phyloP scores from a whole-genome alignment of 2,888 invertebrate species.

The Abscondita cerata region DNA sequence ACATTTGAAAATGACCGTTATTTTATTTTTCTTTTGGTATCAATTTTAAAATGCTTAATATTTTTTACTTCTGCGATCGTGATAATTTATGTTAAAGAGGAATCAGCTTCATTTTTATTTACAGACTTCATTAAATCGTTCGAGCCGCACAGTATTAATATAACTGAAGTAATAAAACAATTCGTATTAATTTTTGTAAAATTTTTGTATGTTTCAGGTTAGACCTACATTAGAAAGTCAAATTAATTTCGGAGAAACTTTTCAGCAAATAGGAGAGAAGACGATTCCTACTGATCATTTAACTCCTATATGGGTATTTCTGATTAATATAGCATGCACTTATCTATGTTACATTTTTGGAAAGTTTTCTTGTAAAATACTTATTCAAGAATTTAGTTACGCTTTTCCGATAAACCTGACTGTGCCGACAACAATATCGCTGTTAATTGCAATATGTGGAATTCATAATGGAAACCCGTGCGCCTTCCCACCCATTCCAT shows the following conservation, averaged over 20 bases:
- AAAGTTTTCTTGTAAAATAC: slow-evolving; percentile 87
- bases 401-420: slow-evolving; percentile 82
- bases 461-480: slow-evolving; percentile 72
- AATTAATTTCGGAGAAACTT: slow-evolving; percentile 44
- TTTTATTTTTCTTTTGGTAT: slow-evolving; percentile 74
- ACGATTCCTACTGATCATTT: slow-evolving; percentile 35
- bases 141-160: slow-evolving; percentile 60
- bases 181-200: too few species aligned
- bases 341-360: slow-evolving; percentile 72
- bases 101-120: slow-evolving; percentile 61
- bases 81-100: slow-evolving; percentile 62
- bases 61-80: slow-evolving; percentile 70
- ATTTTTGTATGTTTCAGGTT: slow-evolving; percentile 60
- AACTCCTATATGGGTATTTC: slow-evolving; percentile 66
- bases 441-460: slow-evolving; percentile 72
- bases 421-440: slow-evolving; percentile 74
- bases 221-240: slow-evolving; percentile 57
- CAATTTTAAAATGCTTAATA: slow-evolving; percentile 78
- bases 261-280: slow-evolving; percentile 44
- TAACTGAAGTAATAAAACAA: slow-evolving; percentile 60
- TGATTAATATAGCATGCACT: slow-evolving; percentile 71
- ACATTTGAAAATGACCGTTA: slow-evolving; percentile 64
- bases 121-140: slow-evolving; percentile 61
- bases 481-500: slow-evolving; percentile 77
- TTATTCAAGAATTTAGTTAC: slow-evolving; percentile 88